These are phyloP conservation scores for honey bee (Apis mellifera) DNA, from an alignment of 1,140 invertebrate genomes.

Conservation along the genomic window DNA sequence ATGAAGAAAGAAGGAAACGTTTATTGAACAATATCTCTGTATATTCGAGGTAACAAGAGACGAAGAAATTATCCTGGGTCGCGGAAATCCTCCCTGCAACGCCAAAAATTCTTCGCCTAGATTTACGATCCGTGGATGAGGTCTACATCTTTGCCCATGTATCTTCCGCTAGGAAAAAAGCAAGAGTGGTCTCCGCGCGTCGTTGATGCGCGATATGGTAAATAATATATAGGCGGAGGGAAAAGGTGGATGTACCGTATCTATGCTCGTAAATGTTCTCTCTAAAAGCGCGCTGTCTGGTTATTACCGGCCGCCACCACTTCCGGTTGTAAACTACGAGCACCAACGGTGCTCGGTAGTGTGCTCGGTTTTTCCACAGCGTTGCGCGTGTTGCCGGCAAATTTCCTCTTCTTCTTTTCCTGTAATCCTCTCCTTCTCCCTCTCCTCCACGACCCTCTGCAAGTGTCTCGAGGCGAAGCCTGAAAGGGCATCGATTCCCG, in stretches of 20 bases:
- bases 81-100: not conserved
- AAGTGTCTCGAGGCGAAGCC: constrained; percentile 8
- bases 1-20: not conserved
- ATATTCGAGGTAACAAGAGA: not conserved
- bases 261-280: constrained; percentile 38
- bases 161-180: not conserved
- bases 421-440: constrained; percentile 21
- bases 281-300: constrained; percentile 50
- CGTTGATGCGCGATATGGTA: constrained; percentile 28
- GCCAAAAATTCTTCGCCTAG: not conserved
- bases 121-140: constrained; percentile 5
- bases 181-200: constrained; percentile 8
- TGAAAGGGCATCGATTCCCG: constrained; percentile 27
- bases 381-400: constrained; percentile 7
- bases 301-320: constrained; percentile 49
- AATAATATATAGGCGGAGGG: constrained; percentile 9
- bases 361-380: constrained; percentile 31
- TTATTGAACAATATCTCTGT: too few relatives aligned
- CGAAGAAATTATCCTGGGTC: too few relatives aligned
- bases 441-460: too few relatives aligned
- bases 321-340: constrained; percentile 50
- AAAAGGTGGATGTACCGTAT: not conserved
- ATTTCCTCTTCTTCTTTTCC: constrained; percentile 2
- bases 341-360: too few relatives aligned
- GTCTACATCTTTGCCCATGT: not conserved